Conservation (phyloP, 1,140 invertebrate genomes). For the Aethina tumida region DNA sequence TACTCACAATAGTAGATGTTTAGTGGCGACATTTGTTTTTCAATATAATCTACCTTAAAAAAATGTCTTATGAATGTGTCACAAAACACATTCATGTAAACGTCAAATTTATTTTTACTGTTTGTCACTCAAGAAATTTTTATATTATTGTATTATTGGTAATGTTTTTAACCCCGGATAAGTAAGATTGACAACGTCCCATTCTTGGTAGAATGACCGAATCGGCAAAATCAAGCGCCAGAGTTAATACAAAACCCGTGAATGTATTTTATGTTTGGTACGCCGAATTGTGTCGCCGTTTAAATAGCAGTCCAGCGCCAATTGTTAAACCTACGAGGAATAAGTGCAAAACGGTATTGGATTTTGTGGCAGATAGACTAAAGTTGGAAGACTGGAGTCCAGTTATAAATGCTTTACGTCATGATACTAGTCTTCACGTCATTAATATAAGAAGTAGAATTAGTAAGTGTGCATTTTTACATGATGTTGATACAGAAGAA, state of each 20-base stretch:
- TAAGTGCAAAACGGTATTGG: conserved; percentile 39
- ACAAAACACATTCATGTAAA: too few relatives aligned
- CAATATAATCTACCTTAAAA: too few relatives aligned
- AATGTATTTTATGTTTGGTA: conserved; percentile 36
- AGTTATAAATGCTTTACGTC: conserved; percentile 51
- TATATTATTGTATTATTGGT: too few relatives aligned
- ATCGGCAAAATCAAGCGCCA: conserved; percentile 18
- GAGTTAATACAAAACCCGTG: conserved; percentile 25
- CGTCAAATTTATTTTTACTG: too few relatives aligned
- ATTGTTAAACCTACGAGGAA: conserved; percentile 32
- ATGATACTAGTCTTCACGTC: conserved; percentile 50
- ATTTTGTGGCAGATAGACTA: conserved; percentile 56
- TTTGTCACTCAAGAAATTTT: too few relatives aligned
- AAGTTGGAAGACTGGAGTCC: conserved; percentile 60
- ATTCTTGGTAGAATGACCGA: conserved; percentile 6
- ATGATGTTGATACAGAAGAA: conserved; percentile 45
- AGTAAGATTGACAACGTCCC: conserved; percentile 1
- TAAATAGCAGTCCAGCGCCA: conserved; percentile 27
- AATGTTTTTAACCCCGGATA: too few relatives aligned
- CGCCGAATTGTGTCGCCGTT: conserved; percentile 31
- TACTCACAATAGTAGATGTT: too few relatives aligned
- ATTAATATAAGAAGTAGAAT: conserved; percentile 42
- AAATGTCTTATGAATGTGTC: too few relatives aligned
- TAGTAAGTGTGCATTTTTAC: conserved; percentile 37
- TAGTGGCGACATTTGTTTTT: too few relatives aligned